Base-by-base conservation (phyloP, 2,113 vertebrate genomes). In the Apteryx mantelli region DNA sequence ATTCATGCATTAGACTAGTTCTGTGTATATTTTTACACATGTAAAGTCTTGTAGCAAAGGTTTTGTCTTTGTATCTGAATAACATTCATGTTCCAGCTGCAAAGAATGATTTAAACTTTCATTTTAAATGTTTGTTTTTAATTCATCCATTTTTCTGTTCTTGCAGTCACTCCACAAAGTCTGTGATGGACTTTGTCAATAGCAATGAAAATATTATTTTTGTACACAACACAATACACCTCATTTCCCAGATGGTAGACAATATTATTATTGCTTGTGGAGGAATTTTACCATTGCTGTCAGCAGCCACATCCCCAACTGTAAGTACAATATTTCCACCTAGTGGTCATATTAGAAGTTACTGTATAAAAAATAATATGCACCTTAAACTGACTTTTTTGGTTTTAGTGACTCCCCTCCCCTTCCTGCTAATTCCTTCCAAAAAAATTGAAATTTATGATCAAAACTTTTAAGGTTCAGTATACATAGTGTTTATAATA, bases 121-220 rank as follows among this genome's bases (percentile, higher is more conserved):
- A 10, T 83, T 82, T 74, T 77, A 77, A 40, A 24, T 74, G 7
- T 36, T 52, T 82, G 22, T 1, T 91, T 94, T 73, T 96, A 69
- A 91, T 91, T 5, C 64, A 56, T 84, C 44, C 69, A 92, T 84
- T 94, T 88, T 97, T 97, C 89, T 82, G 65, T 97, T 63, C 88
- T 97, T 97, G 42, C 98, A 99, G 99, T 98, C 99, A 99, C 97
- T 99, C 99, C 48, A 99, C 99, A 55, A 99, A 99, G 97, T 99
- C 99, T 32, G 99, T 99, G 89, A 99, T 99, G 99, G 99, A 99
- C 98, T 99, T 99, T 93, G 99, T 99, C 97, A 99, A 99, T 98
- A 99, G 99, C 98, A 99, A 99, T 96, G 99, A 99, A 98, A 99
- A 99, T 98, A 99, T 99, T 98, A 99, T 99, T 98, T 99, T 99